phyloP scores from a whole-genome alignment of 2,113 vertebrate genomes.

The Hyla sarda region DNA sequence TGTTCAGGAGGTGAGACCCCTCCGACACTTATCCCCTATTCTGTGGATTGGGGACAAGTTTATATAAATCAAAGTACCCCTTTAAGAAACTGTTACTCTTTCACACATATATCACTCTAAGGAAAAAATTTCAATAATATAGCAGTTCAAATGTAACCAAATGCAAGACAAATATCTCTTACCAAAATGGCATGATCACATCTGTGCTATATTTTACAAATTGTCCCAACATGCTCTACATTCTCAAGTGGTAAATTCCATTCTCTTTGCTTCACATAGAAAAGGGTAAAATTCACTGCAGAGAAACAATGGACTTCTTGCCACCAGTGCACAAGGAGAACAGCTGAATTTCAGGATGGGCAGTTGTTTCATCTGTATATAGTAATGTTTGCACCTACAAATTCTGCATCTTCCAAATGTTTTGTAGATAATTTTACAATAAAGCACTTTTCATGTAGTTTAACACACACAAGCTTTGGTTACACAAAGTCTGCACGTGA shows the following conservation, averaged over 20 bases:
- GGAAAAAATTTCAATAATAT: too few species aligned
- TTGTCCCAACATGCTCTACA: neutral
- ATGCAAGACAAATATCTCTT: neutral
- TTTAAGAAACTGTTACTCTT: too few species aligned
- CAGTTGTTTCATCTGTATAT: neutral
- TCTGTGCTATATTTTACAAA: too few species aligned
- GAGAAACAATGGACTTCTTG: neutral
- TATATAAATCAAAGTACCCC: too few species aligned
- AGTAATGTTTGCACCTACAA: neutral
- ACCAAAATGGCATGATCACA: neutral
- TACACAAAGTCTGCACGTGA: conserved; percentile 80
- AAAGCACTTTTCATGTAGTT: conserved; percentile 91
- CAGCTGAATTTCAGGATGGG: neutral
- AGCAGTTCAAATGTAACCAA: too few species aligned
- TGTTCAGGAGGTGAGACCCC: too few species aligned
- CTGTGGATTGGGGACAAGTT: too few species aligned
- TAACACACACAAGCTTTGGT: conserved; percentile 91
- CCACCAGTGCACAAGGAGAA: neutral
- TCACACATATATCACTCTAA: too few species aligned
- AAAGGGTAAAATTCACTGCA: too few species aligned
- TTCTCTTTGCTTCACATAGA: neutral
- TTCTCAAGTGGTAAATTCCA: neutral
- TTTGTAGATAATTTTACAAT: conserved; percentile 74
- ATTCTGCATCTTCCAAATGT: neutral
- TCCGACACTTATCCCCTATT: too few species aligned